phyloP scores from a whole-genome alignment of 2,113 vertebrate species.

The Myotis lucifugus region DNA sequence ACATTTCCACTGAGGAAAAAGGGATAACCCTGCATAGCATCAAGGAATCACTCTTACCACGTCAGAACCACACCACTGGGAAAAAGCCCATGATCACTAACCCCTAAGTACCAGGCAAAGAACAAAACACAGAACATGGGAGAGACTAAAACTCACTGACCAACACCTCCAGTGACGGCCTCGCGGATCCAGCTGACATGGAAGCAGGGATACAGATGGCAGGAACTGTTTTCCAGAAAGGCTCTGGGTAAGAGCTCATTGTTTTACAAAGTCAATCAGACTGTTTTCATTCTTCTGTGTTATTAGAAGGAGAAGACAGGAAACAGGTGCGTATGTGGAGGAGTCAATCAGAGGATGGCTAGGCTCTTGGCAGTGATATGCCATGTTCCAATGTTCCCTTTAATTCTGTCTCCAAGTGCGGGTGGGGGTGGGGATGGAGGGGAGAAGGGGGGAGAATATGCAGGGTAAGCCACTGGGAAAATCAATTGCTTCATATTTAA shows the following conservation, averaged over 20 bases:
- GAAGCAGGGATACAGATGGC: not conserved
- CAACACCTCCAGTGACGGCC: not conserved
- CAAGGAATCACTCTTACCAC: not conserved
- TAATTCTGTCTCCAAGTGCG: not conserved
- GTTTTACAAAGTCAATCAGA: not conserved
- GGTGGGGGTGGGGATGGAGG: not conserved
- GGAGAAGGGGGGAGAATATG: not conserved
- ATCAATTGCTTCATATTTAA: not conserved
- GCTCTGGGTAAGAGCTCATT: not conserved
- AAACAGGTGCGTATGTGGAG: not conserved
- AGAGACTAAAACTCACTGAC: not conserved
- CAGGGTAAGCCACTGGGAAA: not conserved
- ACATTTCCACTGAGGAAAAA: slow-evolving; percentile 26
- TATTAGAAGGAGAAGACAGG: slow-evolving; percentile 4
- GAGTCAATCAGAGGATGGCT: not conserved
- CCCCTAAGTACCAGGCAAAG: slow-evolving; percentile 4
- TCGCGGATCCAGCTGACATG: not conserved
- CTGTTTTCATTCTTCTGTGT: not conserved
- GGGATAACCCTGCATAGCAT: not conserved
- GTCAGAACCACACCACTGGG: slow-evolving; percentile 36
- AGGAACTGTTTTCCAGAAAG: slow-evolving; percentile 34
- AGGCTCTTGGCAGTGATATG: not conserved
- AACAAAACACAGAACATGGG: not conserved
- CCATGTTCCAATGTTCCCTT: not conserved
- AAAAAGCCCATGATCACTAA: slow-evolving; percentile 53